Conservation (phyloP, 2,797 vertebrate species). For the Loriculus beryllinus region DNA sequence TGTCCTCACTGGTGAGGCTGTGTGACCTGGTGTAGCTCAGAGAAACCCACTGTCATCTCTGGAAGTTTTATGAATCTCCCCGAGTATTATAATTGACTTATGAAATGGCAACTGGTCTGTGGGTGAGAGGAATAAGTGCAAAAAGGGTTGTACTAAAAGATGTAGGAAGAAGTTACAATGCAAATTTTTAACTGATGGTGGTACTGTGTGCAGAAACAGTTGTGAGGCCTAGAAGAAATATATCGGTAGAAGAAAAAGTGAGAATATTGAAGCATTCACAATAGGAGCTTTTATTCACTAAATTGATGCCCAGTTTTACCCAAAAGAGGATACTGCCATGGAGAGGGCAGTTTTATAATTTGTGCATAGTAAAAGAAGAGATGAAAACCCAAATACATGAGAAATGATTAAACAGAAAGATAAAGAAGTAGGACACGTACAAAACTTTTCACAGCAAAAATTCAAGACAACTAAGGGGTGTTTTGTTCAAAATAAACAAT, state of each 20-base stretch:
- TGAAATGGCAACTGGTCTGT: neutral
- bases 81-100: neutral
- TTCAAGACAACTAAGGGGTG: neutral
- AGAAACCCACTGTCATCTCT: neutral
- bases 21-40: neutral
- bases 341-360: neutral
- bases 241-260: neutral
- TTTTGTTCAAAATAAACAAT: neutral
- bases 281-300: neutral
- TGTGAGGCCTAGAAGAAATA: neutral
- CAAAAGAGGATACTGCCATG: neutral
- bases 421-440: neutral
- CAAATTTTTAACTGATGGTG: neutral
- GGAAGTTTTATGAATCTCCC: neutral
- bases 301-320: accelerated
- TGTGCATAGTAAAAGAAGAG: neutral
- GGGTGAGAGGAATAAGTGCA: neutral
- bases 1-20: neutral
- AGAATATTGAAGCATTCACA: neutral
- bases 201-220: neutral
- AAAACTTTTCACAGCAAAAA: neutral
- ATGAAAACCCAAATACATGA: neutral
- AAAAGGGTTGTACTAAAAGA: neutral
- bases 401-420: neutral
- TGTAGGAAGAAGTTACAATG: neutral